A percentile compares a stretch with the other conserved stretches of the same genome.
phyloP scores from a whole-genome alignment of 2,113 vertebrate genomes.

The Laticauda colubrina region DNA sequence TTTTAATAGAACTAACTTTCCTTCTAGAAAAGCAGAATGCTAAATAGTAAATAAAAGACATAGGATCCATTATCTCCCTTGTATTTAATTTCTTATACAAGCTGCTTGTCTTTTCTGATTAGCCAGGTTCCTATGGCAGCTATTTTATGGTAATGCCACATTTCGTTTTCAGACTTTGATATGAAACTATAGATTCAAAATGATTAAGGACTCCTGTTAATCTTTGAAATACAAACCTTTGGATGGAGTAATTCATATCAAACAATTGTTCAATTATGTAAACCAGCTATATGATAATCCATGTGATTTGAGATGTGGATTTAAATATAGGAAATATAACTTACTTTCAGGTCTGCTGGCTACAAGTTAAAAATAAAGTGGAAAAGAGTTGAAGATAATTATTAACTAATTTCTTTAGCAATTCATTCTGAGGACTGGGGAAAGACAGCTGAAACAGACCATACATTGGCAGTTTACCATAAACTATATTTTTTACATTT shows the following conservation, averaged over 20 bases:
- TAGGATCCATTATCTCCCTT: background rate
- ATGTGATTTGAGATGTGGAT: background rate
- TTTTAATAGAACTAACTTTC: background rate
- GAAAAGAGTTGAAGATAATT: conserved; percentile 73
- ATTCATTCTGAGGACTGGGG: conserved; percentile 71
- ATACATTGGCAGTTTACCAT: background rate
- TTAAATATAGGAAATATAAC: background rate
- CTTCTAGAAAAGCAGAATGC: background rate
- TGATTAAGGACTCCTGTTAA: background rate
- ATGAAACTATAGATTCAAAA: background rate
- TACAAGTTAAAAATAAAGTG: background rate
- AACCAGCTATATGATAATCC: background rate
- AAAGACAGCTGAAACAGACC: background rate
- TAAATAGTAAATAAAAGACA: background rate
- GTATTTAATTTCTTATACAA: background rate
- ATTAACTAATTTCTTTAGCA: conserved; percentile 84
- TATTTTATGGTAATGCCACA: background rate
- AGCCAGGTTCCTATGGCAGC: background rate
- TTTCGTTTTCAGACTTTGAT: background rate
- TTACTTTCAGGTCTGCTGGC: background rate
- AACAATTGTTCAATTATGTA: background rate
- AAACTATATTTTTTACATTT: background rate
- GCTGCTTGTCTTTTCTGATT: background rate
- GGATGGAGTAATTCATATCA: background rate
- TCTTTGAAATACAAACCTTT: background rate